Percentiles rank a stretch among this genome's conserved stretches.
These are phyloP conservation scores for Chlorops oryzae DNA, from an alignment of 1,140 invertebrate genomes.

Conservation along the genomic window DNA sequence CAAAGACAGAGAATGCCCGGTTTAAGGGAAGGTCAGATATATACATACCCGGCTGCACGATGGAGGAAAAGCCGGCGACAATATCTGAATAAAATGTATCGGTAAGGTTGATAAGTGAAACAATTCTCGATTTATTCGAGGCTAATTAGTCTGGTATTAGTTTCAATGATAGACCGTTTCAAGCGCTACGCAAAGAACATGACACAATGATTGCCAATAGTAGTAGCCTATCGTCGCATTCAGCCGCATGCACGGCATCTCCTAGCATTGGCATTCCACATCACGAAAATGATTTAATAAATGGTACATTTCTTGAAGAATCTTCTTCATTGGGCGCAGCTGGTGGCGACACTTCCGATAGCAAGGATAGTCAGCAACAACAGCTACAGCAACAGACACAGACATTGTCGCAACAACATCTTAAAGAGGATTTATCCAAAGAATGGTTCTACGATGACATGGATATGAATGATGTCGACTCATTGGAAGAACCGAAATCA, in stretches of 20 bases:
- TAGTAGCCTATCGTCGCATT: slow-evolving; percentile 21
- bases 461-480: slow-evolving; percentile 86
- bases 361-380: slow-evolving; percentile 43
- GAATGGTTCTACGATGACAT: slow-evolving; percentile 84
- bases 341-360: slow-evolving; percentile 45
- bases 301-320: slow-evolving; percentile 41
- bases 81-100: slow-evolving; percentile 46
- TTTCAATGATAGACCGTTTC: slow-evolving; percentile 35
- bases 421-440: slow-evolving; percentile 49
- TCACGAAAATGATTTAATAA: slow-evolving; percentile 37
- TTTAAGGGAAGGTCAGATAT: slow-evolving; percentile 81
- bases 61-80: slow-evolving; percentile 46
- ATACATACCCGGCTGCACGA: slow-evolving; percentile 72
- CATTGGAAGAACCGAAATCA: slow-evolving; percentile 84
- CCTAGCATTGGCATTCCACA: slow-evolving; percentile 23
- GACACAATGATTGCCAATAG: slow-evolving; percentile 31
- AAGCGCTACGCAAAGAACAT: slow-evolving; percentile 43
- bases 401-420: slow-evolving; percentile 9
- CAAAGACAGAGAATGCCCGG: slow-evolving; percentile 85
- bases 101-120: slow-evolving; percentile 24
- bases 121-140: not conserved
- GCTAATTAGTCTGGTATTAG: not conserved
- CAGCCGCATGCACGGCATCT: slow-evolving; percentile 26
- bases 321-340: slow-evolving; percentile 41
- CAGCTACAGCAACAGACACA: slow-evolving; percentile 31